Evolutionary conservation across 2,888 invertebrate genomes (phyloP), one percentile per base, ranked within the genome.

Genomic region (Agrilus cyanescens): DNA sequence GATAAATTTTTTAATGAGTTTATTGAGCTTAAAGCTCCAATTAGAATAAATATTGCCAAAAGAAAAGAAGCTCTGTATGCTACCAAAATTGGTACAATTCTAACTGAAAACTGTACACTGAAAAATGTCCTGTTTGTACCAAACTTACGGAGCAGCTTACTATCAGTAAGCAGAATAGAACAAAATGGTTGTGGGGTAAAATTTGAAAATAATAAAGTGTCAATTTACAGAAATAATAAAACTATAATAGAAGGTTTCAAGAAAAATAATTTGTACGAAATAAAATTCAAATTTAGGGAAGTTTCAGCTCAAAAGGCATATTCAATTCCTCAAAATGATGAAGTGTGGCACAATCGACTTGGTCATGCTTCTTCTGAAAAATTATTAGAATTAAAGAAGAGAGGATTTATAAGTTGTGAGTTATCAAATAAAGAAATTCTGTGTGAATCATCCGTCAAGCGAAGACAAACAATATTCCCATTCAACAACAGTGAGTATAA

Each of bases 121-220:
- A 47, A 44, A 40, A 38, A 57, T 25, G 50, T 52, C 2, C 37
- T 55, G 30, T 50, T 47, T 37, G 52, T 56, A 1, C 56, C 56
- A 12, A 48, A 52, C 4, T 44, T 60, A 14, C 47, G 51, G 14
- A 58, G 50, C 38, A 58, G 54, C 42, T 35, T 58, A 12, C 31
- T 59, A 10, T 59, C 58, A 3, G 56, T 58, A 12, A 52, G 52
- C 31, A 44, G 43, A n/a, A 52, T 57, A 39, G 56, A 57, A n/a
- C 47, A 55, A 29, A 52, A 52, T 31, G 45, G 46, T 12, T 55
- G 53, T 36, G 46, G 52, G 16, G 53, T 58, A 7, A 47, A 32
- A 4, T 57, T 57, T 43, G 16, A 36, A 6, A 41, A 48, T 44
- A 39, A n/a, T n/a, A n/a, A n/a, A n/a, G n/a, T n/a, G n/a, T n/a